Percentiles rank a stretch among this genome's conserved stretches.
Conservation (phyloP, 1,140 invertebrate genomes). For the Manduca sexta region DNA sequence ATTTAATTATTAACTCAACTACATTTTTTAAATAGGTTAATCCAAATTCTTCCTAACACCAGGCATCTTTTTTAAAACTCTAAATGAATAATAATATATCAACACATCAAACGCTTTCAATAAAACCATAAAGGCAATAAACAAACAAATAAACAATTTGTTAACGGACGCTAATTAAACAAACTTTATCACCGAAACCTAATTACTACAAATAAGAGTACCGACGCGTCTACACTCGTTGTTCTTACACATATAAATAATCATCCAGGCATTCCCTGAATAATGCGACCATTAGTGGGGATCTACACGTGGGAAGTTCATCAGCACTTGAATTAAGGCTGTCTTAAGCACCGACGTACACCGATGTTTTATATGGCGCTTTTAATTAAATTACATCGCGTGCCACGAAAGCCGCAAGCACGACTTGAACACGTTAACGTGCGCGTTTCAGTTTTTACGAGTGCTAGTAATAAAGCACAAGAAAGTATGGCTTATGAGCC, state of each 20-base stretch:
- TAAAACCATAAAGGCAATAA: too few species aligned
- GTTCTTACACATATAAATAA: conserved; percentile 21
- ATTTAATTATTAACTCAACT: too few species aligned
- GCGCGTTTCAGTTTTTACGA: conserved; percentile 14
- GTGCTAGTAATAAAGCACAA: conserved; percentile 1
- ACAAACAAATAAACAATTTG: too few species aligned
- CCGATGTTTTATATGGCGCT: conserved; percentile 52
- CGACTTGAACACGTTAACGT: conserved; percentile 12
- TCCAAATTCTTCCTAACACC: too few species aligned
- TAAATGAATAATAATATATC: too few species aligned
- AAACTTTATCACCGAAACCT: too few species aligned
- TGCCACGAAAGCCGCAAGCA: conserved; percentile 45
- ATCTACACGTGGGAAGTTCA: conserved; percentile 52
- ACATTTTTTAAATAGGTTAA: too few species aligned
- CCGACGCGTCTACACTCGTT: neutral
- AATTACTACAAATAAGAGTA: too few species aligned
- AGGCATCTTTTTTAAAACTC: too few species aligned
- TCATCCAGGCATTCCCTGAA: conserved; percentile 38
- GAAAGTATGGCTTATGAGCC: neutral
- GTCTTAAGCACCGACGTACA: conserved; percentile 45
- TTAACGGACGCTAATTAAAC: too few species aligned
- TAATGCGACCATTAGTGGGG: conserved; percentile 50
- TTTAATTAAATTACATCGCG: conserved; percentile 66
- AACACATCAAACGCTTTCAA: too few species aligned
- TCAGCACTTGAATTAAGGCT: conserved; percentile 49